Base-by-base conservation (phyloP, 2,113 vertebrate genomes). In the Psettodes erumei region DNA sequence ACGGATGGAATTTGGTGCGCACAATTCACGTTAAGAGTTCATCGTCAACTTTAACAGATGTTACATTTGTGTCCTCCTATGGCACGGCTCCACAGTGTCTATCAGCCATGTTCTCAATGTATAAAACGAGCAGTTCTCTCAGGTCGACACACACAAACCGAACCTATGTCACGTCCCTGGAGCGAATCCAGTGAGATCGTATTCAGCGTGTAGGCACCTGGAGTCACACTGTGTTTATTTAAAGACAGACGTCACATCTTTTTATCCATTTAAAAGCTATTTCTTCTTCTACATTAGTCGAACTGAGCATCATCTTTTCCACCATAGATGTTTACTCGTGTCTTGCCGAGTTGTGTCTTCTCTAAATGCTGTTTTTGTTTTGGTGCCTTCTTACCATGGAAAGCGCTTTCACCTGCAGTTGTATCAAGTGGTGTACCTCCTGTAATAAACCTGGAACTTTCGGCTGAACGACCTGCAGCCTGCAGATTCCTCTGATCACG, bases 51-150 rank as follows among this genome's bases (percentile, higher is more conserved):
- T n/a, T n/a, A n/a, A n/a, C n/a, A n/a, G n/a, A n/a, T n/a, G n/a
- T n/a, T n/a, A n/a, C n/a, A n/a, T n/a, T n/a, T n/a, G n/a, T n/a
- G n/a, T n/a, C n/a, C n/a, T n/a, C n/a, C n/a, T n/a, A 71, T 38
- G n/a, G 27, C 54, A 27, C 23, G 27, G 16, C 21, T 68, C 37
- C 47, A 71, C 54, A 47, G 40, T 23, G 16, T 38, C 23, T 53
- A 55, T 59, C 15, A 75, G 66, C 27, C 23, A 63, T 8, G 33
- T 25, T 81, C 42, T 78, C 32, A 32, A 23, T 73, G 65, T 82
- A 59, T 28, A 51, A 67, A 78, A 13, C n/a, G 8, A 51, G 54
- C 2, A 54, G 47, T 63, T 64, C 50, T 73, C 45, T 51, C 9
- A 71, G 38, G 54, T 55, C 30, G 45, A 13, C n/a, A 64, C 37